Evolutionary conservation across 2,888 invertebrate species (phyloP).

Genomic region (Saturnia japonica): DNA sequence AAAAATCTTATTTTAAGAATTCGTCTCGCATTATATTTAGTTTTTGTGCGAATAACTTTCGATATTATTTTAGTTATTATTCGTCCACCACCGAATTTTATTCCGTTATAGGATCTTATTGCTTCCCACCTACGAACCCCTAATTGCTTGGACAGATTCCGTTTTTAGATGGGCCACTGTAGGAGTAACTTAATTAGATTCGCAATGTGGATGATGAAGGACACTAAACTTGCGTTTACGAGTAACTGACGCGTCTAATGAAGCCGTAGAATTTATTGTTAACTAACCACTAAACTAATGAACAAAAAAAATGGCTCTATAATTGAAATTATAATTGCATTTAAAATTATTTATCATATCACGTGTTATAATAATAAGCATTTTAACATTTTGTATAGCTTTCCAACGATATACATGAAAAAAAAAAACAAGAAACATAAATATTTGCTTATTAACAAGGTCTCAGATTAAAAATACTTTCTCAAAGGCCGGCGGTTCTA

Average conservation of each 20-base stretch:
- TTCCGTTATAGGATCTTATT: neutral
- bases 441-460: neutral
- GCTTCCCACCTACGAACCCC: neutral
- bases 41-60: conserved; percentile 28
- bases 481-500: neutral
- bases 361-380: too few species aligned
- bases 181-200: too few species aligned
- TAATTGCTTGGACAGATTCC: neutral
- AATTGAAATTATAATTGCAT: too few species aligned
- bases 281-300: too few species aligned
- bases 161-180: too few species aligned
- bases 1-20: conserved; percentile 31
- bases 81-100: neutral
- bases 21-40: conserved; percentile 31
- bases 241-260: too few species aligned
- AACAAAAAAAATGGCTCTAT: too few species aligned
- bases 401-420: neutral
- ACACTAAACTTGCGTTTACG: too few species aligned
- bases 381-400: neutral
- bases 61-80: neutral
- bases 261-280: too few species aligned
- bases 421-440: neutral
- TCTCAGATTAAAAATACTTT: neutral
- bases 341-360: too few species aligned
- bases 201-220: too few species aligned